Base-by-base conservation (phyloP, 2,888 invertebrate species). In the Dinocampus coccinellae region DNA sequence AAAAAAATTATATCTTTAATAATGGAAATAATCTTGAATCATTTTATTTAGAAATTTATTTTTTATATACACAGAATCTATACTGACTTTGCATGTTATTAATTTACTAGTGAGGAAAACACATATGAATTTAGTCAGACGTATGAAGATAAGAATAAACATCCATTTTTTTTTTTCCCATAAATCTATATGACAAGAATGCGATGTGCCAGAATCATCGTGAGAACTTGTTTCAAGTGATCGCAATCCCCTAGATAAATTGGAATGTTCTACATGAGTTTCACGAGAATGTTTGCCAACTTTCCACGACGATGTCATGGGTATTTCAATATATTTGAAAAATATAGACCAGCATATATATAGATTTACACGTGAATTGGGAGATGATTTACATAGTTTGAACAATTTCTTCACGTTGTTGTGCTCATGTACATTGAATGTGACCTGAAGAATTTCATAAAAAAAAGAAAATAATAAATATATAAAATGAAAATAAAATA, bases 221-320 rank as follows among this genome's bases (percentile, higher is more conserved):
- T 2, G 39, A 39, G 4, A 39, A 39, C 16, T 47, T 47, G 16
- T 47, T 47, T 16, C 16, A 16, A 47, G 47, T 16, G 47, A 20
- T 47, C 47, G 47, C 20, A 55, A 42, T 57, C 55, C 65, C 16
- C 47, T 47, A 47, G 13, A 10, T 42, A 58, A 47, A 67, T 58
- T 67, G 67, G 58, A 42, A 42, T 58, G 67, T 42, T 47, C 29
- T 16, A 57, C 57, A 67, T 67, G 67, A 67, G 47, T 67, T 67
- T 67, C 42, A 67, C 42, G 42, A 26, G 47, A 39, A 67, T 58
- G 42, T 39, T 57, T 58, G 42, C 3, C 39, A 42, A 67, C 58
- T 67, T 29, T 67, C 36, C 20, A 34, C 20, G 16, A 36, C 47
- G 7, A 42, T 33, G 58, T 57, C 42, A 36, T n/a, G n/a, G 29